phyloP scores from a whole-genome alignment of 2,888 invertebrate genomes.

The Xestia rhomboidea region DNA sequence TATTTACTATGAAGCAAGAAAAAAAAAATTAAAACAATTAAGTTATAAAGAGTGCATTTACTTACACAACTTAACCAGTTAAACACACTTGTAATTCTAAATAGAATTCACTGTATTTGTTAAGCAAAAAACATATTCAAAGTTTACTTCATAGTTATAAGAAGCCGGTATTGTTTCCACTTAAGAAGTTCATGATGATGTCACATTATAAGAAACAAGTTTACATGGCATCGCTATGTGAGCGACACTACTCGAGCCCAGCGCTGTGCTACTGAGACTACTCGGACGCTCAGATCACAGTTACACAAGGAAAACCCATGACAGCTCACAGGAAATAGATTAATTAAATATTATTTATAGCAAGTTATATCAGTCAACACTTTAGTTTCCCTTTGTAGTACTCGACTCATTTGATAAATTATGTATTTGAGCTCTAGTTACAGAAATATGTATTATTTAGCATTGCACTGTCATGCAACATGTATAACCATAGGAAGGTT shows the following conservation, averaged over 20 bases:
- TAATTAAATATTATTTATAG: slow-evolving; percentile 53
- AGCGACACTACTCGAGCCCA: not conserved
- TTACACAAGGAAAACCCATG: slow-evolving; percentile 6
- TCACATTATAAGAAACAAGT: slow-evolving; percentile 11
- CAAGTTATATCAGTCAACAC: slow-evolving; percentile 17
- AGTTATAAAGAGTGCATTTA: slow-evolving; percentile 13
- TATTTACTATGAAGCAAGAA: not conserved
- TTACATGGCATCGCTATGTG: slow-evolving; percentile 12
- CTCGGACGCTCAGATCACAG: not conserved
- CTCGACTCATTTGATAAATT: not conserved
- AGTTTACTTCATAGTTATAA: not conserved
- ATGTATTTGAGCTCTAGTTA: not conserved
- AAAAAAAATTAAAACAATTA: not conserved
- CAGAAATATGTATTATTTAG: not conserved
- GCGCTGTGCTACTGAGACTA: slow-evolving; percentile 3
- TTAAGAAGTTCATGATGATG: not conserved
- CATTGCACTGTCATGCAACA: slow-evolving; percentile 2
- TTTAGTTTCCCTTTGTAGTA: slow-evolving; percentile 32
- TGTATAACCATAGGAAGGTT: not conserved
- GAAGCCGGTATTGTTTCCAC: not conserved
- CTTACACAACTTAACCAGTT: slow-evolving; percentile 13
- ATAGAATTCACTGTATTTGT: not conserved
- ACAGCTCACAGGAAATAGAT: slow-evolving; percentile 27
- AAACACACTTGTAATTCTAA: not conserved
- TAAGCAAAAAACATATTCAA: not conserved